phyloP scores from a whole-genome alignment of 2,797 vertebrate species.

The Peromyscus eremicus region DNA sequence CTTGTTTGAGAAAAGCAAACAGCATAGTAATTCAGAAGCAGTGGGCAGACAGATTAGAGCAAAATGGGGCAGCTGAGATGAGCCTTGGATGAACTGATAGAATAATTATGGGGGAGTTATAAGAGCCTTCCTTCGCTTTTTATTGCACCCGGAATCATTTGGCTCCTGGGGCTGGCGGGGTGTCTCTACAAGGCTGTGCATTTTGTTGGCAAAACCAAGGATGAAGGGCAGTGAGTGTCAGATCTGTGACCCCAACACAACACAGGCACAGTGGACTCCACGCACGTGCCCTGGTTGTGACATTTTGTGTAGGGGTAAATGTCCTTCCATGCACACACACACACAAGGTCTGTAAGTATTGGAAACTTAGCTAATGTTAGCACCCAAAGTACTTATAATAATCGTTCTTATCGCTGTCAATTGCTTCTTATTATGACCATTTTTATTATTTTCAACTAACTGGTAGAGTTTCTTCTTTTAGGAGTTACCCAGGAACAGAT shows the following conservation, averaged over 20 bases:
- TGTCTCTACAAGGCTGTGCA: not conserved
- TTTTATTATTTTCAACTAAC: not conserved
- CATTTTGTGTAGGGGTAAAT: not conserved
- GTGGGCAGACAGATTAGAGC: constrained; percentile 46
- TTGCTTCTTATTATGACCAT: not conserved
- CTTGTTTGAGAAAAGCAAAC: constrained; percentile 43
- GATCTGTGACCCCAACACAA: not conserved
- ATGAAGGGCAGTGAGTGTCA: not conserved
- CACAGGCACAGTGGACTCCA: not conserved
- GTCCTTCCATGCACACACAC: not conserved
- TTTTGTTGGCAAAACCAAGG: constrained; percentile 66
- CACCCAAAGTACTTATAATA: not conserved
- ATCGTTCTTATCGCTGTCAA: not conserved
- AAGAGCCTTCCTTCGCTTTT: constrained; percentile 57
- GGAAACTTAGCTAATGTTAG: not conserved
- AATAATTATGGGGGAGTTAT: constrained; percentile 41
- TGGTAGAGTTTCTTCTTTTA: not conserved
- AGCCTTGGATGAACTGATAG: constrained; percentile 14
- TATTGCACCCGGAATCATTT: not conserved
- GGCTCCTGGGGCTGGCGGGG: not conserved
- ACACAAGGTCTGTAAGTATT: not conserved
- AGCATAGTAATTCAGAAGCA: constrained; percentile 70
- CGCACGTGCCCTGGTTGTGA: not conserved
- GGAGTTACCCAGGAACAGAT: not conserved
- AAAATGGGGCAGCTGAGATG: constrained; percentile 54